These are phyloP conservation scores for Mustelus asterias DNA, from an alignment of 2,113 vertebrate species.

Conservation along the genomic window DNA sequence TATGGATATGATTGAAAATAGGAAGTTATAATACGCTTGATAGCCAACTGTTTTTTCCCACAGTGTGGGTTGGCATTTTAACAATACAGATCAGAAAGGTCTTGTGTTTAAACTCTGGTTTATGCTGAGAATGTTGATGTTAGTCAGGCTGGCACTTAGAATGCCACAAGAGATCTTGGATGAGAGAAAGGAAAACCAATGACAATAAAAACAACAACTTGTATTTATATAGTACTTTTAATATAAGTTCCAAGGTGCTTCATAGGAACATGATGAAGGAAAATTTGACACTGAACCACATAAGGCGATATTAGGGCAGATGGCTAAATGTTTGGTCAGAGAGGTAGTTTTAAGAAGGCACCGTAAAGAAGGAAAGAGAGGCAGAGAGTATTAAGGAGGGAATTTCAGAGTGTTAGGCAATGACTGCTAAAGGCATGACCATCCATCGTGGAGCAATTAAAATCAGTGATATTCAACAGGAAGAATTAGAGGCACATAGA, in stretches of 20 bases:
- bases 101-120: not conserved
- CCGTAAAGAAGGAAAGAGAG: not conserved
- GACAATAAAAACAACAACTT: not conserved
- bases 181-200: not conserved
- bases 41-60: not conserved
- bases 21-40: not conserved
- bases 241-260: not conserved
- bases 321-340: not conserved
- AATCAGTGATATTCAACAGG: not conserved
- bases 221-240: not conserved
- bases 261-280: not conserved
- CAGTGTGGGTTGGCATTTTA: not conserved
- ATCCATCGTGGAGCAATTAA: not conserved
- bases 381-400: not conserved
- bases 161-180: not conserved
- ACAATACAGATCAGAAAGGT: not conserved
- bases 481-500: not conserved
- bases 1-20: not conserved
- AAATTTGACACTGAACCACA: not conserved
- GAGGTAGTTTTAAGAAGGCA: not conserved
- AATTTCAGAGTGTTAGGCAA: not conserved
- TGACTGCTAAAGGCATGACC: not conserved
- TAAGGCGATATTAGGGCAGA: not conserved
- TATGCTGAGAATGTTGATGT: not conserved
- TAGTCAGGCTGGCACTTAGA: not conserved